Evolutionary conservation across 2,888 invertebrate genomes (phyloP), one percentile per base, ranked within the genome.

Genomic region (Salpingus planirostris): DNA sequence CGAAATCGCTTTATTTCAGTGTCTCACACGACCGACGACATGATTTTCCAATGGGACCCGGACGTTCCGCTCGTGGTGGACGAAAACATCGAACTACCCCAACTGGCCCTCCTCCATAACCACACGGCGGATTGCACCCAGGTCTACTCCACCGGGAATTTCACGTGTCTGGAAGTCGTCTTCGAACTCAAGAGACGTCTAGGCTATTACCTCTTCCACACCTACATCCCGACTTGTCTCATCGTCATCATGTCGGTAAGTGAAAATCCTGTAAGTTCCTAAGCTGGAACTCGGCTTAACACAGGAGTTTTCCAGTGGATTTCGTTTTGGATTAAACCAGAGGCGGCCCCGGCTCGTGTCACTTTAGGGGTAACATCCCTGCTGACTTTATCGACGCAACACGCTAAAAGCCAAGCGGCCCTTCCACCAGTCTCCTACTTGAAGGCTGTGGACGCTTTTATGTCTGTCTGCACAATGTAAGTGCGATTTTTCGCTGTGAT

Each of bases 271-370:
- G 5, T 18, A 34, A 3, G 3, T 11, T 27, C 12, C 15, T 15
- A 4, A 15, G 5, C n/a, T 6, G 4, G 24, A 24, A 6, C n/a
- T n/a, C 4, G 4, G 6, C 24, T 2, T n/a, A 10, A 8, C 21
- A 2, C 3, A 2, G 11, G 11, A 13, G 3, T 31, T 45, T 31
- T 64, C 63, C 64, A 87, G 76, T 91, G 91, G 91, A 86, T 91
- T 3, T 90, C 90, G 0, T 92, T 92, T 67, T 92, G 91, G 91
- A 90, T 92, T 51, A 90, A 90, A 60, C 90, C 90, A 0, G 92
- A 92, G 64, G 91, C 91, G 1, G 90, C 90, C 3, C 92, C 92
- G 0, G 92, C 92, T 11, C 73, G 92, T 3, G 92, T 92, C 13
- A 92, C 93, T 0, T 70, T 92, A 1, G 92, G 93, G 11, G 91